These are phyloP conservation scores for Anastatus disparis DNA, from an alignment of 1,140 invertebrate species.

Conservation along the genomic window DNA sequence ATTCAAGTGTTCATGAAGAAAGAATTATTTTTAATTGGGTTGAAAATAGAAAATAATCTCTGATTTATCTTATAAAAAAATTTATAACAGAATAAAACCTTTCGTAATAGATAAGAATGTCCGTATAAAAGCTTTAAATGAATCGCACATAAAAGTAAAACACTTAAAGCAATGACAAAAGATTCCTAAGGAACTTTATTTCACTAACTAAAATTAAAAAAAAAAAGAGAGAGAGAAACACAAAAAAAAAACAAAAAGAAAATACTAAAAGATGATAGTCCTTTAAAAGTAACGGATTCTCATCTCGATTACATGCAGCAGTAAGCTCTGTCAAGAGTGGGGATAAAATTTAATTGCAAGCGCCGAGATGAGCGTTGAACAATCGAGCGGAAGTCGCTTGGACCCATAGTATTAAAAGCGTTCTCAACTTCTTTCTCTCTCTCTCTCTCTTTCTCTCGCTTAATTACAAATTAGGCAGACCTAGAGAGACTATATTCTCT, in stretches of 20 bases:
- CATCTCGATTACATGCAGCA: background rate
- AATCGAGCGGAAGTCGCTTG: constrained; percentile 18
- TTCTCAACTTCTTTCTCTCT: too few species aligned
- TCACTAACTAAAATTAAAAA: too few species aligned
- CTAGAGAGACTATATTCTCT: background rate
- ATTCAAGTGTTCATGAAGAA: too few species aligned
- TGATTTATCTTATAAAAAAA: too few species aligned
- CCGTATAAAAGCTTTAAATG: background rate
- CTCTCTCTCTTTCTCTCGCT: too few species aligned
- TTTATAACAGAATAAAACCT: too few species aligned
- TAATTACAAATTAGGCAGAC: constrained; percentile 31
- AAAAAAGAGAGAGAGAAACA: background rate
- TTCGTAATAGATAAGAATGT: background rate
- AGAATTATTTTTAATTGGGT: too few species aligned
- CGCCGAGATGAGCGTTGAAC: constrained; percentile 15
- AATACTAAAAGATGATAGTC: too few species aligned
- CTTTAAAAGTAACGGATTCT: background rate
- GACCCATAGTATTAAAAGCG: constrained; percentile 5
- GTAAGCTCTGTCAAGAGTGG: background rate
- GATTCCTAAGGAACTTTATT: too few species aligned
- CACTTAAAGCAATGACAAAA: background rate
- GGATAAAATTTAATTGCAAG: constrained; percentile 22
- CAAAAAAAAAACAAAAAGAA: too few species aligned
- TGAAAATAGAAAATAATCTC: too few species aligned
- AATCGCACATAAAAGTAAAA: background rate